Evolutionary conservation across 2,888 invertebrate species (phyloP), one percentile per base, ranked within the genome.

Genomic region (Rhaphigaster nebulosa): DNA sequence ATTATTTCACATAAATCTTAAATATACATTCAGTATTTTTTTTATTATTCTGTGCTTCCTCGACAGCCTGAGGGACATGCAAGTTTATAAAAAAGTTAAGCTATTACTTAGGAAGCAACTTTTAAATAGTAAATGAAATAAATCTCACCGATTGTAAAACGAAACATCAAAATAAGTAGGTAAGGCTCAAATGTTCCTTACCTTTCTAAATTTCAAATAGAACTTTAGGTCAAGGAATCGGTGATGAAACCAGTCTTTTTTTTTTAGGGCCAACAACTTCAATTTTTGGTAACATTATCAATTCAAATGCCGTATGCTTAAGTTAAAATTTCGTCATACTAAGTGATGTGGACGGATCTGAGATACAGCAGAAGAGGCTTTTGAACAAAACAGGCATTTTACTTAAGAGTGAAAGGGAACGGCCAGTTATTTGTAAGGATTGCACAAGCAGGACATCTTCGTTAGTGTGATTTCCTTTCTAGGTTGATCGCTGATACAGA

Each of bases 351-450:
- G 18, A 20, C 70, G 23, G 20, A 76, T 76, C 70, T 20, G 34
- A 34, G 70, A 20, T 20, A 76, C 20, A 23, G 70, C 38, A 12
- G 70, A 38, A 8, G 23, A 76, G 38, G 8, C 34, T 23, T 8
- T 38, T 38, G 20, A 29, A 76, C 38, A 8, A 76, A 34, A 76
- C 38, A 38, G 70, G 70, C 6, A 76, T 76, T 76, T 76, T 76
- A 76, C 70, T 38, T 76, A n/a, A 5, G 38, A 76, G 70, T 76
- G 70, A 76, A 76, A 76, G 70, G 70, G 70, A 76, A 34, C 34
- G 34, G 70, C 13, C 70, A 76, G 70, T 38, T 76, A 76, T 76
- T 76, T 76, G 65, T 65, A 65, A 38, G 34, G 20, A 38, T 76
- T 76, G 70, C 70, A 38, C 70, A 76, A 76, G 70, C 34, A 23